A percentile compares a stretch with the other conserved stretches of the same genome.
Conservation (phyloP, 2,113 vertebrate genomes). For the Pachypanchax playfairii region DNA sequence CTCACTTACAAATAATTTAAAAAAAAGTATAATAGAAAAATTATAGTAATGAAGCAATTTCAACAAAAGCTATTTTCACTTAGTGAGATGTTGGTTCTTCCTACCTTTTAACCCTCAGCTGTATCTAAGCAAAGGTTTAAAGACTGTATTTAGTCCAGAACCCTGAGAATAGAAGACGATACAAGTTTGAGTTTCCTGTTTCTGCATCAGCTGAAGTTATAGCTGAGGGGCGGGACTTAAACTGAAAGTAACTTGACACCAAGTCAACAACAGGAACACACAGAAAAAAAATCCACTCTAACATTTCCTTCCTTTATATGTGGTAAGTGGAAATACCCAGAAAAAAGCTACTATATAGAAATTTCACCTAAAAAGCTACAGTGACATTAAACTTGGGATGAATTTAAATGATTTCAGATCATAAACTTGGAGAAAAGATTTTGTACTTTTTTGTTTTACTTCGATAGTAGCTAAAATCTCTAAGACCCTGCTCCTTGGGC, state of each 20-base stretch:
- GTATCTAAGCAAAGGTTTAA: not conserved
- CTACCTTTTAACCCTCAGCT: not conserved
- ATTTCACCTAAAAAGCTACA: not conserved
- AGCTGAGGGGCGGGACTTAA: not conserved
- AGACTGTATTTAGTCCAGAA: not conserved
- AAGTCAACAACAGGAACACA: too few species aligned
- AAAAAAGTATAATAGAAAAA: not conserved
- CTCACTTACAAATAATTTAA: rapidly evolving
- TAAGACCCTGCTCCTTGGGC: not conserved
- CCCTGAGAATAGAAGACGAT: rapidly evolving
- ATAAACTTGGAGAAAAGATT: not conserved
- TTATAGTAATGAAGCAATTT: too few species aligned
- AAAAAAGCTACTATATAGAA: not conserved
- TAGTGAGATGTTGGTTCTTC: not conserved
- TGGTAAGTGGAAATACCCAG: not conserved
- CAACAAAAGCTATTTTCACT: too few species aligned
- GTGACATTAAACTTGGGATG: not conserved
- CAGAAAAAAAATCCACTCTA: not conserved
- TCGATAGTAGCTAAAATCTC: not conserved
- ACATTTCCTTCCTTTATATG: not conserved
- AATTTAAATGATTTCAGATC: not conserved
- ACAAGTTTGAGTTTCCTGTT: not conserved
- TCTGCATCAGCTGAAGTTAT: rapidly evolving
- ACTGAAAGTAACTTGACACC: not conserved
- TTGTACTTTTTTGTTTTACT: not conserved